Conservation (phyloP, 2,888 invertebrate species). For the Drosophila gaucha region DNA sequence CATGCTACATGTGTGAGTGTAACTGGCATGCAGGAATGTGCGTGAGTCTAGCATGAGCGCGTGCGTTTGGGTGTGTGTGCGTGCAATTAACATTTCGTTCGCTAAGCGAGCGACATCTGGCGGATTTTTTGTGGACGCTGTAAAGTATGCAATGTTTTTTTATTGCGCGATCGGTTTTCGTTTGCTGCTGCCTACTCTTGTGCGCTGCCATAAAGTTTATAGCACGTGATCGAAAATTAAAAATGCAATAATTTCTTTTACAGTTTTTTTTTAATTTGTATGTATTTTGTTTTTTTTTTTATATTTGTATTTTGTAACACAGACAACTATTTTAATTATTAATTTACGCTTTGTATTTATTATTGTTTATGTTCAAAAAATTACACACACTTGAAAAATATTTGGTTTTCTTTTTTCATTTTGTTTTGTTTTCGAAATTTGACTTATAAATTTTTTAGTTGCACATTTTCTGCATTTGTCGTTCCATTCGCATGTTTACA, state of each 20-base stretch:
- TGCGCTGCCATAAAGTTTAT: constrained; percentile 62
- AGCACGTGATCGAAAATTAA: constrained; percentile 39
- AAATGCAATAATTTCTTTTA: constrained; percentile 38
- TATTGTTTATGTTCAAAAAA: constrained; percentile 77
- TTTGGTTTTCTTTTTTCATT: constrained; percentile 38
- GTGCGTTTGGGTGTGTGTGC: background rate
- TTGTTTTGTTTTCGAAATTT: constrained; percentile 27
- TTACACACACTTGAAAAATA: constrained; percentile 81
- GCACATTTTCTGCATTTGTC: constrained; percentile 23
- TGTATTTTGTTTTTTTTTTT: constrained; percentile 49
- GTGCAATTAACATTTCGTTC: constrained; percentile 18
- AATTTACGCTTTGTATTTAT: constrained; percentile 65
- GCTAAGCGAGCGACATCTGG: constrained; percentile 37
- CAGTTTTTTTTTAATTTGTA: constrained; percentile 66
- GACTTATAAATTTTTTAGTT: constrained; percentile 34
- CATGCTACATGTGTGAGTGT: constrained; percentile 2
- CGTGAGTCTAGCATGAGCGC: constrained; percentile 5
- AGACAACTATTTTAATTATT: constrained; percentile 78
- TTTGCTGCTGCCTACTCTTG: constrained; percentile 43
- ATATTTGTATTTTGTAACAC: constrained; percentile 75
- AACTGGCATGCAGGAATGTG: background rate
- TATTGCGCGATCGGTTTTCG: constrained; percentile 1
- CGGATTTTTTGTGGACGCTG: constrained; percentile 18
- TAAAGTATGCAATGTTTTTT: constrained; percentile 46
- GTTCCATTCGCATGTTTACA: constrained; percentile 35